phyloP scores from a whole-genome alignment of 2,888 invertebrate species.

The Leucoptera coffeella region DNA sequence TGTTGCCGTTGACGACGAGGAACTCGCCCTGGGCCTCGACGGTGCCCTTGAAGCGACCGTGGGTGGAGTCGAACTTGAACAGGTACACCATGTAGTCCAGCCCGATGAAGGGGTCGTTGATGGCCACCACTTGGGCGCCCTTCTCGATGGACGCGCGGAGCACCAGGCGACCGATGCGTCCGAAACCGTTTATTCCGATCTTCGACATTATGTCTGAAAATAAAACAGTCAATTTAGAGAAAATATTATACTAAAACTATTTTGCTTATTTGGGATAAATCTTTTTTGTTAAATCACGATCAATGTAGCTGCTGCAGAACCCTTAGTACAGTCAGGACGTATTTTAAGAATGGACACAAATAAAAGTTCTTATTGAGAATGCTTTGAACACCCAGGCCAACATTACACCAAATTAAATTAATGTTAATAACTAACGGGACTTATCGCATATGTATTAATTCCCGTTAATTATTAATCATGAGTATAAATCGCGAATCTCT shows the following conservation, averaged over 20 bases:
- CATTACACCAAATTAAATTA: no score
- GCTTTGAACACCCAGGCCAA: no score
- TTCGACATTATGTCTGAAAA: slow-evolving; percentile 62
- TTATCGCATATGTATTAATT: no score
- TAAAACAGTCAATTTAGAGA: slow-evolving; percentile 5
- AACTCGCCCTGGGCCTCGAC: slow-evolving; percentile 69
- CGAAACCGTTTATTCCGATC: slow-evolving; percentile 91
- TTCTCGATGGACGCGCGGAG: slow-evolving; percentile 79
- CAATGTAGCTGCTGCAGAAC: no score
- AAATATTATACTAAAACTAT: not conserved
- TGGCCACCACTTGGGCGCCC: slow-evolving; percentile 77
- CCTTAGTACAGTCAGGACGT: no score
- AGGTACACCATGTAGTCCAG: slow-evolving; percentile 98
- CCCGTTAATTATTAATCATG: no score
- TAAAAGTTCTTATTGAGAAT: no score
- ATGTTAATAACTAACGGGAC: no score
- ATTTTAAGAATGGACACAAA: no score
- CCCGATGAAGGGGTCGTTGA: slow-evolving; percentile 96
- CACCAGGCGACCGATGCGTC: slow-evolving; percentile 90
- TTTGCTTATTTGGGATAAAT: not conserved
- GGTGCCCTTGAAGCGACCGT: slow-evolving; percentile 90
- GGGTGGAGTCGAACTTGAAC: slow-evolving; percentile 97
- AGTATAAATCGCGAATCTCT: no score
- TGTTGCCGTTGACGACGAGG: slow-evolving; percentile 79
- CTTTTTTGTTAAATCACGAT: not conserved